Base-by-base conservation (phyloP, 2,113 vertebrate species). In the Oreochromis aureus region DNA sequence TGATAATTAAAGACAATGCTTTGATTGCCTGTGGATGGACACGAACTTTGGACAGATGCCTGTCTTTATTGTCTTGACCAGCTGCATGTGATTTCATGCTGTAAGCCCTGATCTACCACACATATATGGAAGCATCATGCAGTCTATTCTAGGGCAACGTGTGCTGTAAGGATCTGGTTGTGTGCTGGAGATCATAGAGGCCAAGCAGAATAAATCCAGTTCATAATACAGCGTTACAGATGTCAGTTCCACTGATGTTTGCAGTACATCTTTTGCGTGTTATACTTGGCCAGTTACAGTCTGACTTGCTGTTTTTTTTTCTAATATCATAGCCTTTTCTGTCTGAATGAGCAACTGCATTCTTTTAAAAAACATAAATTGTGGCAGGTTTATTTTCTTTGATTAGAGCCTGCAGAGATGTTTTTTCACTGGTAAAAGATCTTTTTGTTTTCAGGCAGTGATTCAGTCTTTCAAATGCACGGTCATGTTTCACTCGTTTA, bases 51-150 rank as follows among this genome's bases (percentile, higher is more conserved):
- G 41, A 71, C 80, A 59, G 81, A 81, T 82, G 73, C 30, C 58
- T 5, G 63, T 44, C 55, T 87, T 87, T 32, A 55, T 44, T 82
- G 56, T 83, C 10, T 48, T 10, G 36, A 36, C 82, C 88, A 88
- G 90, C 83, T 90, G 81, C 55, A 66, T 79, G 61, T 63, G 87
- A 73, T 90, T 92, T 91, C 66, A 85, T 81, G 80, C 63, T 90
- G 39, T n/a, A 71, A 82, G 54, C 78, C 41, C 69, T 22, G 84
- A 78, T 71, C 48, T 5, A 54, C 81, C 44, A n/a, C 56, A 80
- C 30, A 41, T 78, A 51, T 81, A 39, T 39, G 48, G 12, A 27
- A 15, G 54, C 22, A 61, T 85, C 79, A 16, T 7, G 24, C 32
- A 55, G 53, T 4, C 6, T 32, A 4, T 30, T 51, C 51, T 18